These are phyloP conservation scores for Pyrocephalus nanus DNA, from an alignment of 2,797 vertebrate genomes.

Conservation along the genomic window DNA sequence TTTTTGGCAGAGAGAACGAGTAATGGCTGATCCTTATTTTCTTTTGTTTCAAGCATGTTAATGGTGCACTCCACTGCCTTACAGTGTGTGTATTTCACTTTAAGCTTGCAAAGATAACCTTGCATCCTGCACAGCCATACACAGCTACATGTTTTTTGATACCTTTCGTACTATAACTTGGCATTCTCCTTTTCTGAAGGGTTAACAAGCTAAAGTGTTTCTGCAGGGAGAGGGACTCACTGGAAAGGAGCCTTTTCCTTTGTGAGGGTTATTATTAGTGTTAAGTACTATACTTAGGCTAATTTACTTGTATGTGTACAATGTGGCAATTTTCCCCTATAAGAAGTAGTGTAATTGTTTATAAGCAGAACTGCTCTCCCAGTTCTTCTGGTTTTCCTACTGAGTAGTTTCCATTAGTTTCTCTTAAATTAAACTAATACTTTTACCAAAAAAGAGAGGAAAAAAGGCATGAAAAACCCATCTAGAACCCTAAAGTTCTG, in stretches of 20 bases:
- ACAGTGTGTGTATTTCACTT: neutral
- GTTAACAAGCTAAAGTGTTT: neutral
- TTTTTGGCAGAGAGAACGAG: neutral
- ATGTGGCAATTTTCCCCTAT: neutral
- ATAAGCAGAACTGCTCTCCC: neutral
- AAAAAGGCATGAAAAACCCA: neutral
- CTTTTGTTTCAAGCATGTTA: conserved; percentile 25
- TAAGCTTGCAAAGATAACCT: conserved; percentile 9
- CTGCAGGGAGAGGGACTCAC: neutral
- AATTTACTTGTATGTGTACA: neutral
- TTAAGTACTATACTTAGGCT: neutral
- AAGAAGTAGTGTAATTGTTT: neutral
- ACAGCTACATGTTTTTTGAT: neutral
- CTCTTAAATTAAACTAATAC: neutral
- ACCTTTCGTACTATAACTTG: neutral
- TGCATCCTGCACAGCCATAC: neutral
- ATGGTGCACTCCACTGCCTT: neutral
- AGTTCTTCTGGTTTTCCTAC: neutral
- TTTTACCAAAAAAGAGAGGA: neutral
- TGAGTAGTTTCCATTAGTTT: neutral
- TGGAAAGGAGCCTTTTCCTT: conserved; percentile 16
- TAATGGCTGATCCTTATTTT: neutral
- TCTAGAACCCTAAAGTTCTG: neutral
- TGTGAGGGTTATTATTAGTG: neutral
- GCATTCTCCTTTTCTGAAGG: neutral